Percentiles rank a stretch among this genome's conserved stretches.
Conservation (phyloP, 2,797 vertebrate genomes). For the Carduelis carduelis region DNA sequence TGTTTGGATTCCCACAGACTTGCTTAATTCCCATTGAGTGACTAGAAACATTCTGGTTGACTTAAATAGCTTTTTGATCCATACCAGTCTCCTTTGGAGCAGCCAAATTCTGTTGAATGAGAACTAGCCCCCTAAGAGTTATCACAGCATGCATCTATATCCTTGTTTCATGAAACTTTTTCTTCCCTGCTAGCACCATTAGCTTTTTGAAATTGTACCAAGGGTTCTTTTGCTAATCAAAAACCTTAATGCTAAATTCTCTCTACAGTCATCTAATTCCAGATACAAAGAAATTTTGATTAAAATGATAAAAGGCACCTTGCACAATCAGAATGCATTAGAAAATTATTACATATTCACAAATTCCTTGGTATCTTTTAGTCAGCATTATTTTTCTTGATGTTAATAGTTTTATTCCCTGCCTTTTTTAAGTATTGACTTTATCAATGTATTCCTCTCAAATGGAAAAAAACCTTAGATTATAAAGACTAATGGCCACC, state of each 20-base stretch:
- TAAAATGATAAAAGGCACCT: background rate
- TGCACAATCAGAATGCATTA: background rate
- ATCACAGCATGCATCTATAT: background rate
- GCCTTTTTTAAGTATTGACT: background rate
- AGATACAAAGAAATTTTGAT: background rate
- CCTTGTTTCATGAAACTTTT: background rate
- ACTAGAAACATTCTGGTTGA: background rate
- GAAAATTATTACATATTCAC: background rate
- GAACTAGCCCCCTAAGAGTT: background rate
- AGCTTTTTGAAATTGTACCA: background rate
- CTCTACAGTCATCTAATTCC: background rate
- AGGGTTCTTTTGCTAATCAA: background rate
- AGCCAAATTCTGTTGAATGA: background rate
- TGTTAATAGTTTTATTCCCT: background rate
- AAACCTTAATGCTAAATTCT: background rate
- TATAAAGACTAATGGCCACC: background rate
- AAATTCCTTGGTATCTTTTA: background rate
- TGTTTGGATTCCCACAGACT: background rate
- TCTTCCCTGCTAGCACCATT: background rate
- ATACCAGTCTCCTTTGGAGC: background rate
- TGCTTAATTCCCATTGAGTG: background rate
- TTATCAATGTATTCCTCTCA: background rate
- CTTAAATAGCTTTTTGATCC: conserved; percentile 38
- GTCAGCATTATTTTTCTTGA: background rate
- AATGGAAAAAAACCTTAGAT: background rate